Evolutionary conservation across 2,797 vertebrate genomes (phyloP).

Genomic region (Percopsis omiscomaycus): DNA sequence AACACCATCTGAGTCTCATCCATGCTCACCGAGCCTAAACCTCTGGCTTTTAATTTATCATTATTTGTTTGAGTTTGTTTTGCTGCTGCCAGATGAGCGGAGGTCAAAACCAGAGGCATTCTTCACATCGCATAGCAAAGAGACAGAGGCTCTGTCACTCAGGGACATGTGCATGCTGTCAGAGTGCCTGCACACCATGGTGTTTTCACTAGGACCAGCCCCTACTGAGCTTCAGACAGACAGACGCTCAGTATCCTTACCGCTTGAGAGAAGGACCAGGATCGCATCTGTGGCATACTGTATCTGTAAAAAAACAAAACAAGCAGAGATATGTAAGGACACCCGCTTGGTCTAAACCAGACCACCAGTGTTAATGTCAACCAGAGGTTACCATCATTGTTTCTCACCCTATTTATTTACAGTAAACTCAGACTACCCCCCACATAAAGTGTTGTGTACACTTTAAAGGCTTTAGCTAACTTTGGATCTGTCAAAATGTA

Average conservation of each 20-base stretch:
- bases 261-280: constrained; percentile 84
- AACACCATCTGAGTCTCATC: neutral
- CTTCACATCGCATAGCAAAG: constrained; percentile 23
- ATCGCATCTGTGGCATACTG: constrained; percentile 73
- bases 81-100: constrained; percentile 17
- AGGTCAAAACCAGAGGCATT: constrained; percentile 40
- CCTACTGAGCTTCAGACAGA: neutral
- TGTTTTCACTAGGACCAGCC: neutral
- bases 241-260: constrained; percentile 58
- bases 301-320: constrained; percentile 67
- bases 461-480: neutral
- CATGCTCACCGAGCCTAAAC: neutral
- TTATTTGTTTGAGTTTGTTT: too few species aligned
- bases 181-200: neutral
- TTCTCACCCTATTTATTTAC: constrained; percentile 5
- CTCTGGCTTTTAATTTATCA: too few species aligned
- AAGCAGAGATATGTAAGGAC: constrained; percentile 24
- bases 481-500: constrained; percentile 20
- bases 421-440: constrained; percentile 6
- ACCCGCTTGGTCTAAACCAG: constrained; percentile 14
- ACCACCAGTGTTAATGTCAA: constrained; percentile 7
- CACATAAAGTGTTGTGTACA: neutral
- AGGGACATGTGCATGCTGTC: neutral
- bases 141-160: neutral
- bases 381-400: neutral